phyloP scores from a whole-genome alignment of 2,888 invertebrate genomes.

The Melanophora roralis region DNA sequence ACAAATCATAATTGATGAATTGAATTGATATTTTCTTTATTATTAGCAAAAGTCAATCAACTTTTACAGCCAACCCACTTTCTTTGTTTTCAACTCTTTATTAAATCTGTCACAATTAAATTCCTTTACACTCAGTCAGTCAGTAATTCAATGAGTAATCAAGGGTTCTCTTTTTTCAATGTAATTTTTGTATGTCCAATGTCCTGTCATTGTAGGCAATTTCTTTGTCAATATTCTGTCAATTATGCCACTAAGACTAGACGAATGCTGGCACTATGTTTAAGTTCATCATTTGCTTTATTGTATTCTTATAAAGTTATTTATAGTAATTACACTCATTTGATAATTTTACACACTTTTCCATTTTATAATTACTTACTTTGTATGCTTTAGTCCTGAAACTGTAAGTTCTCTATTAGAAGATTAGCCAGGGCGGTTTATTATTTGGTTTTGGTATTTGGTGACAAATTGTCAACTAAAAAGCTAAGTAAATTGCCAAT shows the following conservation, averaged over 20 bases:
- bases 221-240: slow-evolving; percentile 51
- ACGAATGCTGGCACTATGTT: neutral
- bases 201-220: slow-evolving; percentile 57
- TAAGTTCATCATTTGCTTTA: neutral
- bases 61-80: slow-evolving; percentile 13
- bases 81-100: neutral
- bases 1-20: slow-evolving; percentile 45
- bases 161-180: slow-evolving; percentile 1
- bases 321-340: slow-evolving; percentile 52
- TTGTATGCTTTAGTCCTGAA: neutral
- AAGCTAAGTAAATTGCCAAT: slow-evolving; percentile 29
- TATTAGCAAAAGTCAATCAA: slow-evolving; percentile 15
- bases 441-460: slow-evolving; percentile 30
- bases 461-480: slow-evolving; percentile 51
- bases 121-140: slow-evolving; percentile 23
- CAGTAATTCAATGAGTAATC: slow-evolving; percentile 10
- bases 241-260: slow-evolving; percentile 5
- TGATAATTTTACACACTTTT: slow-evolving; percentile 59
- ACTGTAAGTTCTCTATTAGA: slow-evolving; percentile 1
- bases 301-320: slow-evolving; percentile 37
- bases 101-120: neutral
- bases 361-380: slow-evolving; percentile 40
- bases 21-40: slow-evolving; percentile 25
- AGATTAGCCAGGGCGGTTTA: slow-evolving; percentile 16
- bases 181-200: slow-evolving; percentile 1